A percentile compares a stretch with the other conserved stretches of the same genome.
phyloP scores from a whole-genome alignment of 2,113 vertebrate genomes.

The Etheostoma spectabile region DNA sequence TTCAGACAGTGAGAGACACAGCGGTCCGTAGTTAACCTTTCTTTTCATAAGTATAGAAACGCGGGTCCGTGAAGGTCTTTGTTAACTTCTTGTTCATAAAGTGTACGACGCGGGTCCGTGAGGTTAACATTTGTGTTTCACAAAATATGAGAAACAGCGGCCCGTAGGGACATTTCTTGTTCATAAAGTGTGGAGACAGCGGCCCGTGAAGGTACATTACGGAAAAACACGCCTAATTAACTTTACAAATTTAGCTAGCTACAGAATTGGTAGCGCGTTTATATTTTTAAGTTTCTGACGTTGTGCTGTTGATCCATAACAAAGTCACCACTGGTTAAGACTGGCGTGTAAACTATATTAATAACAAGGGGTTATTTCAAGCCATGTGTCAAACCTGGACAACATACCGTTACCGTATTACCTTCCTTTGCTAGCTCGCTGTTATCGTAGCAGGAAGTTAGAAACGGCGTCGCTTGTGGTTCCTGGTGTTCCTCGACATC shows the following conservation, averaged over 20 bases:
- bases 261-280: too few species aligned
- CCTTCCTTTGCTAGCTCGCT: conserved; percentile 19
- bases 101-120: neutral
- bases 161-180: neutral
- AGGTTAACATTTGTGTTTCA: neutral
- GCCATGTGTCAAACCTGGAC: neutral
- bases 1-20: too few species aligned
- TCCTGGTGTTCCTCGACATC: neutral
- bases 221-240: neutral
- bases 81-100: neutral
- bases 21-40: too few species aligned
- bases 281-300: too few species aligned
- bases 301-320: too few species aligned
- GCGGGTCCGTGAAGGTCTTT: too few species aligned
- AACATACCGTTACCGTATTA: neutral
- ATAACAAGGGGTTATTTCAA: neutral
- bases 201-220: neutral
- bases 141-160: too few species aligned
- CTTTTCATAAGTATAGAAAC: too few species aligned
- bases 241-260: too few species aligned
- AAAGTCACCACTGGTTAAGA: neutral
- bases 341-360: neutral
- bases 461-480: neutral
- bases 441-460: conserved; percentile 32
- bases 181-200: neutral